Evolutionary conservation across 2,888 invertebrate genomes (phyloP), one percentile per base, ranked within the genome.

Genomic region (Villa cingulata): DNA sequence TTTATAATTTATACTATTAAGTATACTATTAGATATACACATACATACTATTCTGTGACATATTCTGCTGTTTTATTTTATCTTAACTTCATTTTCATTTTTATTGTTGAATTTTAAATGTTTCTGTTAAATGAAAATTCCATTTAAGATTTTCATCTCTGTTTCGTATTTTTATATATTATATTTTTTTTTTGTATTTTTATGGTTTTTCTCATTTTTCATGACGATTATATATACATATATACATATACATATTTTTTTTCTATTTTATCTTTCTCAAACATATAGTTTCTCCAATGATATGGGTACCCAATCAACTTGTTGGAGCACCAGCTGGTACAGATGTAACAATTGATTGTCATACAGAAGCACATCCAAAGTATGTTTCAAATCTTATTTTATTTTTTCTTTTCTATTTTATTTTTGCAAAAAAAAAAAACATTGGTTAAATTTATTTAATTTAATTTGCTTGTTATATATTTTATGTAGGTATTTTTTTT

Each of bases 221-320:
- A n/a, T n/a, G n/a, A n/a, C n/a, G n/a, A n/a, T n/a, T 41, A 41
- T 41, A 40, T 39, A 40, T 40, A 34, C 34, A 40, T 32, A 32
- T n/a, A 29, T n/a, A 36, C 19, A 15, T 36, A 36, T 41, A 37
- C 41, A 41, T 41, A 41, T 46, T 41, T 7, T 46, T 41, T 37
- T 36, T 41, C 23, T 32, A 40, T 39, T 32, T 41, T 45, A 14
- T 53, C 54, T 52, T 51, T 51, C 51, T 55, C 53, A 53, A 53
- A 55, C 52, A 48, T 52, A 20, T 73, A 91, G 91, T 91, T 73
- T 85, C 87, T 1, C 91, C 91, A 44, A 88, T 90, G 86, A 89
- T 91, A 64, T 90, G 87, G 85, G 89, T 91, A 55, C 89, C 90
- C 47, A 91, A 90, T 74, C 90, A 91, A 73, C 74, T 91, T 70